Evolutionary conservation across 2,888 invertebrate genomes (phyloP).

Genomic region (Cerastis leucographa): DNA sequence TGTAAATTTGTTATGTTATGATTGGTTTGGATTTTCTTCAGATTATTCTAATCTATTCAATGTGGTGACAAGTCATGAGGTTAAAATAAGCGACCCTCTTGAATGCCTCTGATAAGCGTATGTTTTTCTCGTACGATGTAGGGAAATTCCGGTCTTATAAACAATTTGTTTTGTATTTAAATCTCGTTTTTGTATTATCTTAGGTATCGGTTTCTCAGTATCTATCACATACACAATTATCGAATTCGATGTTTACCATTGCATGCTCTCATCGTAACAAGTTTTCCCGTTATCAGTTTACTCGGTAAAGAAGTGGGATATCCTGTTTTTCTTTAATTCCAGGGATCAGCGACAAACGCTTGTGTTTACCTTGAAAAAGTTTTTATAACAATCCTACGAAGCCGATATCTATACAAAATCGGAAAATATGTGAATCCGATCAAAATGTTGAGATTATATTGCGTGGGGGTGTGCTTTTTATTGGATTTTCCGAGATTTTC

Average conservation of each 20-base stretch:
- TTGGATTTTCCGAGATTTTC: conserved; percentile 68
- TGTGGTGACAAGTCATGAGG: conserved; percentile 20
- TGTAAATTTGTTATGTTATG: conserved; percentile 27
- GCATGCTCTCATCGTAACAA: conserved; percentile 7
- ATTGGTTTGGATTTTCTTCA: conserved; percentile 27
- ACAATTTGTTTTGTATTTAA: conserved; percentile 2
- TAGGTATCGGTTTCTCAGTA: conserved; percentile 19
- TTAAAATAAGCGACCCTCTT: conserved; percentile 1
- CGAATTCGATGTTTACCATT: conserved; percentile 36
- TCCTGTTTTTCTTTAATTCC: conserved; percentile 53
- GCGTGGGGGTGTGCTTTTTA: conserved; percentile 50
- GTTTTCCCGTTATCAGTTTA: conserved; percentile 26
- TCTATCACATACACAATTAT: conserved; percentile 18
- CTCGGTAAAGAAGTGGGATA: conserved; percentile 19
- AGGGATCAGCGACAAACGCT: conserved; percentile 20
- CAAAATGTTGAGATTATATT: conserved; percentile 35
- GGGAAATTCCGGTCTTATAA: conserved; percentile 6
- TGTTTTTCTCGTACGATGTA: not conserved
- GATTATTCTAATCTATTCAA: conserved; percentile 37
- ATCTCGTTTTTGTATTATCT: conserved; percentile 9
- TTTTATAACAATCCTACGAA: conserved; percentile 13
- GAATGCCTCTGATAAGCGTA: conserved; percentile 17
- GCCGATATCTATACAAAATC: not conserved
- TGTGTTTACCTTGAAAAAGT: conserved; percentile 17
- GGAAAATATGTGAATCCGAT: conserved; percentile 21